A percentile compares a stretch with the other conserved stretches of the same genome.
Evolutionary conservation across 2,888 invertebrate species (phyloP).

Genomic region (Hirudinaria manillensis): DNA sequence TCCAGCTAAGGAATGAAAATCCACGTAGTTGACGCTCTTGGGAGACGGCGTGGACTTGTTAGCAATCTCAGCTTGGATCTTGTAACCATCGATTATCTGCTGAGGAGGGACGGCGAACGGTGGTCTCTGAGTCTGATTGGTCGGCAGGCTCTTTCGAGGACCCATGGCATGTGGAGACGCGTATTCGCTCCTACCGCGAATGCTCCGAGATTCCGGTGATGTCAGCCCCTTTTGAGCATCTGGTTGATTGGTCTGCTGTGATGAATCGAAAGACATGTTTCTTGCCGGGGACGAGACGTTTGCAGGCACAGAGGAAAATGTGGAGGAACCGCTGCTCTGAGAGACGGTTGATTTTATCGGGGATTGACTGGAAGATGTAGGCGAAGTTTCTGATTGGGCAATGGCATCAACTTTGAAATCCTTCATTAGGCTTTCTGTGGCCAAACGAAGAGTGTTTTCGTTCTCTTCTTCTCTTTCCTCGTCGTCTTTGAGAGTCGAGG

Average conservation of each 20-base stretch:
- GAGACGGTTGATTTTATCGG: not conserved
- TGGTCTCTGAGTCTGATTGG: not conserved
- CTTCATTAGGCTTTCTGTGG: not conserved
- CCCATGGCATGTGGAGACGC: not conserved
- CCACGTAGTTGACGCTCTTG: not conserved
- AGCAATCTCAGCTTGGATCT: not conserved
- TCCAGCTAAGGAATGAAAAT: constrained; percentile 9
- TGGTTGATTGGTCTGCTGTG: not conserved
- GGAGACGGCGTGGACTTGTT: not conserved
- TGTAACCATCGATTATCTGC: constrained; percentile 1
- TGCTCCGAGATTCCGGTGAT: not conserved
- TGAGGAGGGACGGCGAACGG: not conserved
- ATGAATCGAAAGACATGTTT: too few relatives aligned
- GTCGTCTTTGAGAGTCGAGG: constrained; percentile 21
- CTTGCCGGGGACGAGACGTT: not conserved
- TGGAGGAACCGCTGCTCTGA: too few relatives aligned
- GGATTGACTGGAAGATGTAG: not conserved
- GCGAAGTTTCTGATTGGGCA: not conserved
- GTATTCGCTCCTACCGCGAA: not conserved
- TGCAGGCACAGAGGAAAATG: not conserved
- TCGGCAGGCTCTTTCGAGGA: not conserved
- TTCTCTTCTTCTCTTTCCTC: not conserved
- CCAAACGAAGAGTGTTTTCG: too few relatives aligned
- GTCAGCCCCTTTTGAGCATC: not conserved
- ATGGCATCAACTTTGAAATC: not conserved